phyloP scores from a whole-genome alignment of 2,888 invertebrate species.

The Oscheius myriophilus region DNA sequence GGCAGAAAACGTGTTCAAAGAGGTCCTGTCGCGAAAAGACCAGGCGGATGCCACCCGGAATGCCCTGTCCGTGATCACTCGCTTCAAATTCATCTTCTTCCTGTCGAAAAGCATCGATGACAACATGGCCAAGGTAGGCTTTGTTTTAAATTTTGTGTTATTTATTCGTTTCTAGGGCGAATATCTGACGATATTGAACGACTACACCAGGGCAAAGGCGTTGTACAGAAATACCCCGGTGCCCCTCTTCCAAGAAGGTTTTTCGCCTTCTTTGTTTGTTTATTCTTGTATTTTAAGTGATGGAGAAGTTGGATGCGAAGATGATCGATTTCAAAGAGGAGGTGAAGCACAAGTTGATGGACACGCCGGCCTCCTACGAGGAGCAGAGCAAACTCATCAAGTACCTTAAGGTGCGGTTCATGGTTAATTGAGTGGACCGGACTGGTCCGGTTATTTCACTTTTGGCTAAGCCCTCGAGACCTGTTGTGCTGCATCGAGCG shows the following conservation, averaged over 20 bases:
- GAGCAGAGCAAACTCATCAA: slow-evolving; percentile 93
- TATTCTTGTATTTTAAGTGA: slow-evolving; percentile 75
- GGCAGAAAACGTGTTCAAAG: slow-evolving; percentile 79
- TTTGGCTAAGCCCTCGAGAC: no score
- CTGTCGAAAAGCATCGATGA: slow-evolving; percentile 91
- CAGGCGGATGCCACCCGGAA: slow-evolving; percentile 94
- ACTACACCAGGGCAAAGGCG: slow-evolving; percentile 93
- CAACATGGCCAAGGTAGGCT: slow-evolving; percentile 81
- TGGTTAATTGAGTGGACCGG: no score
- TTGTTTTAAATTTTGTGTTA: not conserved
- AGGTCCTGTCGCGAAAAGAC: slow-evolving; percentile 75
- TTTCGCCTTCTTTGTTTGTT: not conserved
- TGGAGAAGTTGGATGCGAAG: slow-evolving; percentile 89
- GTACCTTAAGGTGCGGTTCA: slow-evolving; percentile 72
- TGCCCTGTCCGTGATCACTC: slow-evolving; percentile 87
- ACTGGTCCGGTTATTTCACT: no score
- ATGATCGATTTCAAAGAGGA: slow-evolving; percentile 84
- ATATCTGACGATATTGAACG: slow-evolving; percentile 95
- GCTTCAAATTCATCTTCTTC: slow-evolving; percentile 94
- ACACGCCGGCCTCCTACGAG: slow-evolving; percentile 90
- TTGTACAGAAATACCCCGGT: slow-evolving; percentile 84
- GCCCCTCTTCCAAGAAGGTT: slow-evolving; percentile 69
- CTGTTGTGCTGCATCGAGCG: no score
- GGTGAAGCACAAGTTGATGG: slow-evolving; percentile 84
- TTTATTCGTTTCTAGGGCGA: slow-evolving; percentile 77